Conservation (phyloP, 2,113 vertebrate species). For the Charadrius vociferus region DNA sequence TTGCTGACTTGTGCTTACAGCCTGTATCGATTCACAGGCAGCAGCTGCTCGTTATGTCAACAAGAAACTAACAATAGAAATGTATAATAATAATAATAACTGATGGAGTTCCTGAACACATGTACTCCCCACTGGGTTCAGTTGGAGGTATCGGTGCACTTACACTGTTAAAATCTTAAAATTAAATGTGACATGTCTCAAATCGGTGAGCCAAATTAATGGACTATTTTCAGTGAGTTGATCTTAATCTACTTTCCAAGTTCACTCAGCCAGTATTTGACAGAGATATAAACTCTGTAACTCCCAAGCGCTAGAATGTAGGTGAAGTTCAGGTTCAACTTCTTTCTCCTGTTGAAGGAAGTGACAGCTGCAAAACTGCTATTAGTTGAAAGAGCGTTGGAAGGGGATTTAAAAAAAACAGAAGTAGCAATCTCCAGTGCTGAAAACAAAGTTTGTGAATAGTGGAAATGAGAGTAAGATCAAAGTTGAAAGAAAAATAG, state of each 20-base stretch:
- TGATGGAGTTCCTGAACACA: not conserved
- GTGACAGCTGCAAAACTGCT: not conserved
- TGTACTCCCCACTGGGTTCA: not conserved
- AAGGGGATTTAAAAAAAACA: not conserved
- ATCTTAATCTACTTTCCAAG: not conserved
- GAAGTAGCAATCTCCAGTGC: not conserved
- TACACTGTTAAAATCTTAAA: not conserved
- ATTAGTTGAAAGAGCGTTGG: not conserved
- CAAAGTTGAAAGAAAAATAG: not conserved
- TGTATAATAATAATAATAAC: not conserved
- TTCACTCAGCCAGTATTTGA: not conserved
- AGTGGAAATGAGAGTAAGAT: not conserved
- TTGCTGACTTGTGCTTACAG: not conserved
- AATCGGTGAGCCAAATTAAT: not conserved
- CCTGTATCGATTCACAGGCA: not conserved
- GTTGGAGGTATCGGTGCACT: accelerated
- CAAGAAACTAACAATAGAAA: not conserved
- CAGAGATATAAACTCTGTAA: not conserved
- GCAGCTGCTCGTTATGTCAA: not conserved
- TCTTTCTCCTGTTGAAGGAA: not conserved
- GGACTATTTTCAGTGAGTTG: not conserved
- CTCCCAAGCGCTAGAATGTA: not conserved
- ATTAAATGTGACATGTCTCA: not conserved
- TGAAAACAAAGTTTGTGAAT: not conserved
- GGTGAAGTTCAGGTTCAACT: not conserved